A percentile compares a stretch with the other conserved stretches of the same genome.
These are phyloP conservation scores for Nemotelus nigrinus DNA, from an alignment of 2,888 invertebrate species.

Conservation along the genomic window DNA sequence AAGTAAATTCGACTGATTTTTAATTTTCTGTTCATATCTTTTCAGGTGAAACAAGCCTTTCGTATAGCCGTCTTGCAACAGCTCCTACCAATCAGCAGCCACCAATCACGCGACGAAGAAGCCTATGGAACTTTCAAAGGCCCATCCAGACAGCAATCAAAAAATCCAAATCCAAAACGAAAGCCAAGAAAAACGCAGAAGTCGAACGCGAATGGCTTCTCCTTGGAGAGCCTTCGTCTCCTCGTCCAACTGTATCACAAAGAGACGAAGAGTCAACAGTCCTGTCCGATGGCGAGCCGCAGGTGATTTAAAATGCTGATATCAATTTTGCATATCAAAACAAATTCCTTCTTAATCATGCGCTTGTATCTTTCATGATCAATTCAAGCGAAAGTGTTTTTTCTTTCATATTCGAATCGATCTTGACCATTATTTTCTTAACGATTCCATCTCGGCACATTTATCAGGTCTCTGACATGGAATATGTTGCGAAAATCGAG, in stretches of 20 bases:
- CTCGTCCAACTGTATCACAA: conserved; percentile 59
- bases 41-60: conserved; percentile 60
- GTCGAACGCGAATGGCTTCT: conserved; percentile 64
- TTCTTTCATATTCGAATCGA: not conserved
- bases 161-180: conserved; percentile 56
- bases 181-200: conserved; percentile 59
- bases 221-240: conserved; percentile 64
- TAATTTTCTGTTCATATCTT: not conserved
- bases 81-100: conserved; percentile 56
- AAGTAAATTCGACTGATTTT: too few species aligned
- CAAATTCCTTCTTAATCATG: not conserved
- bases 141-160: conserved; percentile 59
- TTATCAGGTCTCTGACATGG: conserved; percentile 50
- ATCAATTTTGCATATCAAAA: conserved; percentile 16
- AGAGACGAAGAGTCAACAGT: conserved; percentile 61
- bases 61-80: conserved; percentile 63
- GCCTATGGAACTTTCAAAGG: conserved; percentile 60
- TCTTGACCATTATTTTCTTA: conserved; percentile 2
- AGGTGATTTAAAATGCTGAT: conserved; percentile 53
- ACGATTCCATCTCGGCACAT: not conserved
- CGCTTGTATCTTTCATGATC: not conserved
- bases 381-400: conserved; percentile 36
- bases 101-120: conserved; percentile 55
- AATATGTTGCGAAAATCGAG: conserved; percentile 58
- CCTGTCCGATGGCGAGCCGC: conserved; percentile 62